Evolutionary conservation across 2,797 vertebrate genomes (phyloP), one percentile per base, ranked within the genome.

Genomic region (Phrynocephalus guinanensis): DNA sequence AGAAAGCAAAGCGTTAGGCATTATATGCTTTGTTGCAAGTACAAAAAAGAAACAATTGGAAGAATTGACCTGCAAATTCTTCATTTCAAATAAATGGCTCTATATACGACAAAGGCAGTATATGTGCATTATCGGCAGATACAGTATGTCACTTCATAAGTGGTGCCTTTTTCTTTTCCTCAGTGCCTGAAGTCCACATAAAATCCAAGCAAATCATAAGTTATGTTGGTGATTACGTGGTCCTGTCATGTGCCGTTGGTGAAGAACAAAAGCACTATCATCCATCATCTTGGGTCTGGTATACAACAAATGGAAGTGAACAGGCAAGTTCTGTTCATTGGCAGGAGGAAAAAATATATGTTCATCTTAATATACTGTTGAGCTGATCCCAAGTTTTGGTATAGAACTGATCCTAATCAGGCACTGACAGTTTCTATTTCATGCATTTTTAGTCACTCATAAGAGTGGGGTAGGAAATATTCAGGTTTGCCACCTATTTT

Each of bases 231-330:
- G 98, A 99, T 93, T 91, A 82, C 11, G 95, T 95, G 83, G 91
- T 97, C 79, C 84, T 99, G 68, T 0, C 85, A 0, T 99, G 98
- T 95, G 15, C 20, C 3, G 13, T 87, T 75, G 79, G 38, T 20
- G 9, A 73, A 24, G 96, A 96, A 89, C 95, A 96, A 92, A 88
- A 0, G 16, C 60, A 87, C 3, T 91, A 95, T 56, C 13, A 28
- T 33, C 96, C 98, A 16, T 79, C 44, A 44, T 79, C 85, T 76
- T 99, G 98, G 98, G 91, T 73, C 22, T 99, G 98, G 98, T 98
- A 97, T 86, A 95, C 22, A 85, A 81, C 22, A 28, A 99, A 98
- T 67, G 97, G 94, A 82, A 99, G 97, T 20, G 92, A 96, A 8
- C 95, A 95, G 98, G 98, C 98, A 95, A 90, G 18, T 84, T 44